phyloP scores from a whole-genome alignment of 2,797 vertebrate species.

The Ciconia nigra region DNA sequence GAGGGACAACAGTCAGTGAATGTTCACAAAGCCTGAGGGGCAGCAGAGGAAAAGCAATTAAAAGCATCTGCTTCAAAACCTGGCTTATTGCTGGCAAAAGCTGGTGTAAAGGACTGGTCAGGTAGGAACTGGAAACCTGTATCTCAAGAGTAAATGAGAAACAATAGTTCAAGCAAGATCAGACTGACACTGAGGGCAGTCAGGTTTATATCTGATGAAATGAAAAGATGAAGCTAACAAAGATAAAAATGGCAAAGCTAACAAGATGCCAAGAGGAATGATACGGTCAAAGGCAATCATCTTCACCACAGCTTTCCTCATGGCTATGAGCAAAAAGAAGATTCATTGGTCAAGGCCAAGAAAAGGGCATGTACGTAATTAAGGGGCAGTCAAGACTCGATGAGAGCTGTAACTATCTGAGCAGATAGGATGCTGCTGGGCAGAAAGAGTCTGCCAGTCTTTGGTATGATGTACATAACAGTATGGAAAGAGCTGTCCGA shows the following conservation, averaged over 20 bases:
- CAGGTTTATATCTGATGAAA: neutral
- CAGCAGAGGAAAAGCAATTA: neutral
- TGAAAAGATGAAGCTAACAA: neutral
- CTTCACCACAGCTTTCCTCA: neutral
- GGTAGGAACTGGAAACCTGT: neutral
- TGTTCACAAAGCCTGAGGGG: neutral
- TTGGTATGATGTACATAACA: neutral
- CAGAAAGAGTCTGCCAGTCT: neutral
- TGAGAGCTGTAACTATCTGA: neutral
- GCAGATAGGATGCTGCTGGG: neutral
- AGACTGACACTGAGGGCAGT: neutral
- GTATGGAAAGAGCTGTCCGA: neutral
- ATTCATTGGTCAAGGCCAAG: neutral
- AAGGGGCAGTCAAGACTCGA: neutral
- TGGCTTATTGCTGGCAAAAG: neutral
- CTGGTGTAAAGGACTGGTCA: neutral
- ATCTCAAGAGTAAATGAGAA: neutral
- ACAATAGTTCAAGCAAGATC: neutral
- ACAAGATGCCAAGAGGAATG: neutral
- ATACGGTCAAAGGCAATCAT: neutral
- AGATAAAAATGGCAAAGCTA: neutral
- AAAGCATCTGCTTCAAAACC: neutral
- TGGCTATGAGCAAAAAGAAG: neutral
- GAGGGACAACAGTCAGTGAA: neutral
- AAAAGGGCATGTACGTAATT: neutral